Percentiles rank a stretch among this genome's conserved stretches.
phyloP scores from a whole-genome alignment of 2,888 invertebrate genomes.

The Eugnorisma glareosa region DNA sequence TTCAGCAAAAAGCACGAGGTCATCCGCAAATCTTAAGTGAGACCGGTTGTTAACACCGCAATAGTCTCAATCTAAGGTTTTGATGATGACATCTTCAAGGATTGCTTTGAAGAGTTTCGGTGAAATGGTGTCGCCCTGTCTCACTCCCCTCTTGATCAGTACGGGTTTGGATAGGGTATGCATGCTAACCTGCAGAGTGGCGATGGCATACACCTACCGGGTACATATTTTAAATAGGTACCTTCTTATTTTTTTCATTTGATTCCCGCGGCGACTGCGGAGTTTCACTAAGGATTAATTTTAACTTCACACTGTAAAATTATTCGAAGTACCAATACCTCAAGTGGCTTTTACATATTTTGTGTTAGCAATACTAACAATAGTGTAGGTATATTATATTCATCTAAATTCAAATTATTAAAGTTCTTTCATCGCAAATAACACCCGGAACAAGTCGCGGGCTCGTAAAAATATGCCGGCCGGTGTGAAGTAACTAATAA shows the following conservation, averaged over 20 bases:
- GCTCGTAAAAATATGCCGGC: constrained; percentile 63
- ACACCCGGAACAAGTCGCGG: constrained; percentile 43
- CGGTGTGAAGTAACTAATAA: constrained; percentile 64
- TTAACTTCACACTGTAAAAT: not conserved
- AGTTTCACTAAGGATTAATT: not conserved
- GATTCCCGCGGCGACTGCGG: not conserved
- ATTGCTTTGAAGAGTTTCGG: too few species aligned
- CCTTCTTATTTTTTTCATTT: not conserved
- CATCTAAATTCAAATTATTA: constrained; percentile 5
- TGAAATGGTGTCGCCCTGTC: too few species aligned
- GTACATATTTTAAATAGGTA: not conserved
- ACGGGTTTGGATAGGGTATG: too few species aligned
- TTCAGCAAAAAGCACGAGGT: too few species aligned
- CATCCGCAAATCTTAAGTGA: too few species aligned
- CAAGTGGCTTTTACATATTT: not conserved
- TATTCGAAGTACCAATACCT: not conserved
- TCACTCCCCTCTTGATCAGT: too few species aligned
- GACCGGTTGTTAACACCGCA: too few species aligned
- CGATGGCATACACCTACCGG: not conserved
- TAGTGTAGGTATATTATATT: too few species aligned
- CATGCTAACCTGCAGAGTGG: too few species aligned
- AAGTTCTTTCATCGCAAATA: constrained; percentile 50
- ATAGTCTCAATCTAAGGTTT: too few species aligned
- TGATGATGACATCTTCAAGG: too few species aligned
- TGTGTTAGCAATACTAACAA: not conserved